A percentile compares a stretch with the other conserved stretches of the same genome.
These are phyloP conservation scores for Megamerina dolium DNA, from an alignment of 2,888 invertebrate genomes.

Conservation along the genomic window DNA sequence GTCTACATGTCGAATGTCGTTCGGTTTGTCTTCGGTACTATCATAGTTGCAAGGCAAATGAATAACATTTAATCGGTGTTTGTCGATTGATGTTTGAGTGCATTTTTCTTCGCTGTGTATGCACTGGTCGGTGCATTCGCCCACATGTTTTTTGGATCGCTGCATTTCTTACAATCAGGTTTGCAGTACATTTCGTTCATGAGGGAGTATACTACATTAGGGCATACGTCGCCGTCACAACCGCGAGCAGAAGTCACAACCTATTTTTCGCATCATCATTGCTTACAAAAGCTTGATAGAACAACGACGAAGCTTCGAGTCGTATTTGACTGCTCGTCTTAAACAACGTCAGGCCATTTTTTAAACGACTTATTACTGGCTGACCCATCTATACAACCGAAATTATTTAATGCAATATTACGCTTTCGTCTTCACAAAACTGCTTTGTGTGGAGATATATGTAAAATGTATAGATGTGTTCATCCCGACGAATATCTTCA, in stretches of 20 bases:
- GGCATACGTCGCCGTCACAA: constrained; percentile 1
- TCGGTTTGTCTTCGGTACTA: too few relatives aligned
- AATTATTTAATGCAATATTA: constrained; percentile 13
- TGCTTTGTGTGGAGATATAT: constrained; percentile 15
- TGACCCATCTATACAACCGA: constrained; percentile 11
- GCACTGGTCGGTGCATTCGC: too few relatives aligned
- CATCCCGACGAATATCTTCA: constrained; percentile 15
- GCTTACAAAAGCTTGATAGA: too few relatives aligned
- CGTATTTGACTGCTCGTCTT: constrained; percentile 9
- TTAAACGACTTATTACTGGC: constrained; percentile 7
- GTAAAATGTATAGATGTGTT: constrained; percentile 18
- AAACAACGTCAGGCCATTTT: constrained; percentile 8
- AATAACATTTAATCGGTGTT: too few relatives aligned
- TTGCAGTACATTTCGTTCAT: constrained; percentile 7
- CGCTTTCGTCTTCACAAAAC: constrained; percentile 12
- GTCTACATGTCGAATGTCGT: too few relatives aligned
- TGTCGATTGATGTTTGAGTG: too few relatives aligned
- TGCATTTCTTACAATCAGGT: too few relatives aligned
- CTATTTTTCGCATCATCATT: constrained; percentile 5
- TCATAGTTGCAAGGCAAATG: too few relatives aligned
- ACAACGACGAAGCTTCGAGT: too few relatives aligned
- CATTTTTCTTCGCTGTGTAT: too few relatives aligned
- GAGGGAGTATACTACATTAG: constrained; percentile 3
- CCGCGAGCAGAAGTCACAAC: neutral
- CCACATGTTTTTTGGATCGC: too few relatives aligned